phyloP scores from a whole-genome alignment of 23 tunicate genomes.

The Oikopleura albicans region DNA sequence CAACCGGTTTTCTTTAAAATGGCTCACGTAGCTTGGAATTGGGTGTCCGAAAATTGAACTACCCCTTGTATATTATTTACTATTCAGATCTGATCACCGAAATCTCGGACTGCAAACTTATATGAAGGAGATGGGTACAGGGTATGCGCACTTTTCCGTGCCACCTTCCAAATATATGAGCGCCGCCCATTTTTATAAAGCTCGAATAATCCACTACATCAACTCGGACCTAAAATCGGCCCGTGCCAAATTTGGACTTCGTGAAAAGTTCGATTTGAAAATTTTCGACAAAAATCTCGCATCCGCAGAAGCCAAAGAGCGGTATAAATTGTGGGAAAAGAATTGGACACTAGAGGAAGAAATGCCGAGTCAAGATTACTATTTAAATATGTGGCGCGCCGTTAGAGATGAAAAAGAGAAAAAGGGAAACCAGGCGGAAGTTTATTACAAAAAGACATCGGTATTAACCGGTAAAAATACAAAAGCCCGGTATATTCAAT shows the following conservation, averaged over 20 bases:
- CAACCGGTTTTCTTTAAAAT: too few relatives aligned
- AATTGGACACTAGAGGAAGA: not conserved
- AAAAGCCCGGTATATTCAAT: not conserved
- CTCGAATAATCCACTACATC: conserved; percentile 15
- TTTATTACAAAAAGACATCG: not conserved
- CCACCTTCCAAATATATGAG: not conserved
- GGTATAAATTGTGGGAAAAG: not conserved
- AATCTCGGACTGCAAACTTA: not conserved
- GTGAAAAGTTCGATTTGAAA: not conserved
- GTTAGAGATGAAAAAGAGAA: not conserved
- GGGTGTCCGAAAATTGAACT: too few relatives aligned
- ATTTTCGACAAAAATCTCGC: not conserved
- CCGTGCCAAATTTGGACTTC: not conserved
- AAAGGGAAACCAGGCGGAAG: not conserved
- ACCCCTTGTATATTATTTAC: too few relatives aligned
- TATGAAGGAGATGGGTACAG: not conserved
- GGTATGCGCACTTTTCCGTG: not conserved
- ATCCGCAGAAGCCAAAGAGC: not conserved
- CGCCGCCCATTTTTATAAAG: conserved; percentile 8
- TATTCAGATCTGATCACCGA: conserved; percentile 1
- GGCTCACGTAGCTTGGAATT: too few relatives aligned
- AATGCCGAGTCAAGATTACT: conserved; percentile 10
- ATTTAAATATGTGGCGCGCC: not conserved
- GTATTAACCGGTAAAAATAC: not conserved
- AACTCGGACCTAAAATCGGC: conserved; percentile 5